Evolutionary conservation across 2,888 invertebrate species (phyloP).

Genomic region (Noctuana brunneofusca): DNA sequence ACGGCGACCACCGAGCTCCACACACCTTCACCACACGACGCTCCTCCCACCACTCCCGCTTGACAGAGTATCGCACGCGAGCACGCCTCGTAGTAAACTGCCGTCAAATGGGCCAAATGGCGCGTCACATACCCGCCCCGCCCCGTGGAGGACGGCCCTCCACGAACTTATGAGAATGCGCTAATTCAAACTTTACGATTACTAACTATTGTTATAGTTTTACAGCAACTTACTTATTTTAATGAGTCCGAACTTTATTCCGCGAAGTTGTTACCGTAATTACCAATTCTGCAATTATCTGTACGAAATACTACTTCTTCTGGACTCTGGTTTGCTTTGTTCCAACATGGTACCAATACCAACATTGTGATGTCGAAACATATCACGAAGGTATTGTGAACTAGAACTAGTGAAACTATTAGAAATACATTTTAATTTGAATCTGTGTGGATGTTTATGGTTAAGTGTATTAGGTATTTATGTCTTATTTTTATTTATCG

Average conservation of each 20-base stretch:
- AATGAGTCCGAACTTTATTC: too few relatives aligned
- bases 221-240: background rate
- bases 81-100: slow-evolving; percentile 74
- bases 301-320: too few relatives aligned
- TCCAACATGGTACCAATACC: too few relatives aligned
- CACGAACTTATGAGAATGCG: slow-evolving; percentile 52
- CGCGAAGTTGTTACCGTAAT: too few relatives aligned
- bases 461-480: background rate
- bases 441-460: background rate
- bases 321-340: too few relatives aligned
- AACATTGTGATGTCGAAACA: too few relatives aligned
- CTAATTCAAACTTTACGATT: slow-evolving; percentile 58
- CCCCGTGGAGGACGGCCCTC: slow-evolving; percentile 56
- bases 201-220: slow-evolving; percentile 3
- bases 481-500: slow-evolving; percentile 21
- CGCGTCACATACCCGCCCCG: slow-evolving; percentile 52
- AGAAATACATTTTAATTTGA: background rate
- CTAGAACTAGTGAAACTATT: background rate
- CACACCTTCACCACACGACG: too few relatives aligned
- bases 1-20: too few relatives aligned
- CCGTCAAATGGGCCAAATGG: slow-evolving; percentile 55
- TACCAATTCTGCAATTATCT: too few relatives aligned
- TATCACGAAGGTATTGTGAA: too few relatives aligned
- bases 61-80: slow-evolving; percentile 73
- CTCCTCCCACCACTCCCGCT: slow-evolving; percentile 79